Base-by-base conservation (phyloP, 2,888 invertebrate genomes). In the Cheilosia grossa region DNA sequence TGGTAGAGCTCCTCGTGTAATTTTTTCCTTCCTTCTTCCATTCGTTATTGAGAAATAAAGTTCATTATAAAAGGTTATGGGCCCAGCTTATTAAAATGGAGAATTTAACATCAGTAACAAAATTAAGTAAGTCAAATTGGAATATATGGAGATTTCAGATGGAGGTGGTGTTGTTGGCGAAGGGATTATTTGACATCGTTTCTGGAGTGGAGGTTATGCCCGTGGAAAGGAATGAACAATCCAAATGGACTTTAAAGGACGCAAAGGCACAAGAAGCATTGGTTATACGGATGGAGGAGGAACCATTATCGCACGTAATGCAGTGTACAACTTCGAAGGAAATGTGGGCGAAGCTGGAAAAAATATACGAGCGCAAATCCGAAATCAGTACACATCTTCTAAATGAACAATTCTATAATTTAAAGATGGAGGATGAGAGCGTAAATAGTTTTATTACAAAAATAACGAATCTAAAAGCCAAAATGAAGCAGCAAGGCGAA, bases 361-460 rank as follows among this genome's bases (percentile, higher is more conserved):
- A 49, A 19, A 21, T 64, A n/a, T 64, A 64, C n/a, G 51, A 64
- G 19, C 27, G 37, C 17, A 64, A 63, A 47, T 49, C 64, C 30
- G 49, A 64, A 33, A 64, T 49, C 4, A 64, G 37, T 21, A 64
- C 49, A 17, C 64, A 64, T 21, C 64, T 64, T 6, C 51, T 64
- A 1, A 30, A 64, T n/a, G 47, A 64, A 64, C 33, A 66, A 24
- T 66, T 66, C 10, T 66, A 66, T 17, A 66, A 53, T 33, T 49
- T 66, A 15, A 66, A 53, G 37, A 58, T 53, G 66, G 66, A 66
- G 10, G 53, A 66, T 17, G 66, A 66, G 13, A 66, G 61, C 27
- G 30, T 61, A 9, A 44, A 61, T 24, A 13, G 27, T 19, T 42
- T 59, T 24, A 44, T 59, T 7, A 42, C 59, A 24, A 59, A 59